These are phyloP conservation scores for Ciconia boyciana DNA, from an alignment of 2,113 vertebrate species.

Conservation along the genomic window DNA sequence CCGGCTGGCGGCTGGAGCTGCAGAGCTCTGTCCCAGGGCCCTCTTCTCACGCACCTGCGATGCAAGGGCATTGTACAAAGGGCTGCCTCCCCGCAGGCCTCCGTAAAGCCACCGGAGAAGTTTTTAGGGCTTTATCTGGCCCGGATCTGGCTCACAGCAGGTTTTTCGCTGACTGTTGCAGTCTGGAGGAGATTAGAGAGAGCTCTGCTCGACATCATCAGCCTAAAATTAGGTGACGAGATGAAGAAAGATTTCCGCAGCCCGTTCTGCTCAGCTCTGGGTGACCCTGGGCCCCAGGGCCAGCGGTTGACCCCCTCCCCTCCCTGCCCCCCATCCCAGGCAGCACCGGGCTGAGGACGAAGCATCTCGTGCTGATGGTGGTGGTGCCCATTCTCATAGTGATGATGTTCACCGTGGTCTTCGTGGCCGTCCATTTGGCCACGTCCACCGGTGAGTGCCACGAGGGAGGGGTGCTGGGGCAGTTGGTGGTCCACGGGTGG, in stretches of 20 bases:
- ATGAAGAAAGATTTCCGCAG: no score
- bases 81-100: no score
- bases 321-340: neutral
- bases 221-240: neutral
- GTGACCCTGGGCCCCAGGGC: neutral
- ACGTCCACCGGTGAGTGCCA: rapidly evolving
- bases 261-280: neutral
- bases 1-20: neutral
- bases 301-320: neutral
- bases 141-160: neutral
- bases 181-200: neutral
- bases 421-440: rapidly evolving
- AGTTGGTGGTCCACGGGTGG: rapidly evolving
- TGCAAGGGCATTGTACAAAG: rapidly evolving
- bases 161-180: neutral
- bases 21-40: neutral
- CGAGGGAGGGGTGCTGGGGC: neutral
- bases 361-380: neutral
- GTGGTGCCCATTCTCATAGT: rapidly evolving
- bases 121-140: neutral
- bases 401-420: rapidly evolving
- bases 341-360: rapidly evolving
- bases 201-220: neutral
- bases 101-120: rapidly evolving
- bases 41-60: rapidly evolving